Conservation (phyloP, 1,140 invertebrate species). For the Wasmannia auropunctata region DNA sequence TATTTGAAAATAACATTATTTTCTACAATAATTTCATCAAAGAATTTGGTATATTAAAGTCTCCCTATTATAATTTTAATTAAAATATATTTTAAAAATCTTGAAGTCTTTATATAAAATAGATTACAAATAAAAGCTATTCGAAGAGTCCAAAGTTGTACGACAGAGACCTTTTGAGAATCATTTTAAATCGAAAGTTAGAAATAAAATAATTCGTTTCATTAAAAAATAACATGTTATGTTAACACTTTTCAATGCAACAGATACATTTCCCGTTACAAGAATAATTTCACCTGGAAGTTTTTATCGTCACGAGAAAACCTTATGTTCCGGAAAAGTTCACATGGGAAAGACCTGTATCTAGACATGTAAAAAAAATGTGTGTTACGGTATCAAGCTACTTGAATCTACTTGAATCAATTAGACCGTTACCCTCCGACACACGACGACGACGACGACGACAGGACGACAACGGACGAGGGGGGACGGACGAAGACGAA, state of each 20-base stretch:
- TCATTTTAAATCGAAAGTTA: background rate
- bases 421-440: background rate
- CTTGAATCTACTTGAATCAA: slow-evolving; percentile 23
- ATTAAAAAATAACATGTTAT: background rate
- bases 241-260: background rate
- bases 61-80: background rate
- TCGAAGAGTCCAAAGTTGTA: background rate
- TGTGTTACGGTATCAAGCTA: background rate
- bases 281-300: background rate
- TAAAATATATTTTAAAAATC: background rate
- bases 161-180: background rate
- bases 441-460: background rate
- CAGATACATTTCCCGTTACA: background rate
- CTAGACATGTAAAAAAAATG: background rate
- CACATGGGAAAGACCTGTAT: background rate
- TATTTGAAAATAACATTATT: background rate
- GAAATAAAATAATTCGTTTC: background rate
- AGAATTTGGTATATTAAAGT: background rate
- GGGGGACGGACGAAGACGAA: slow-evolving; percentile 46
- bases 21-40: background rate
- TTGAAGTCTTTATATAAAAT: background rate
- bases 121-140: background rate
- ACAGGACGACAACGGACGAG: background rate
- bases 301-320: background rate
- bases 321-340: background rate